Evolutionary conservation across 2,113 vertebrate species (phyloP).

Genomic region (Dicaeum eximium): DNA sequence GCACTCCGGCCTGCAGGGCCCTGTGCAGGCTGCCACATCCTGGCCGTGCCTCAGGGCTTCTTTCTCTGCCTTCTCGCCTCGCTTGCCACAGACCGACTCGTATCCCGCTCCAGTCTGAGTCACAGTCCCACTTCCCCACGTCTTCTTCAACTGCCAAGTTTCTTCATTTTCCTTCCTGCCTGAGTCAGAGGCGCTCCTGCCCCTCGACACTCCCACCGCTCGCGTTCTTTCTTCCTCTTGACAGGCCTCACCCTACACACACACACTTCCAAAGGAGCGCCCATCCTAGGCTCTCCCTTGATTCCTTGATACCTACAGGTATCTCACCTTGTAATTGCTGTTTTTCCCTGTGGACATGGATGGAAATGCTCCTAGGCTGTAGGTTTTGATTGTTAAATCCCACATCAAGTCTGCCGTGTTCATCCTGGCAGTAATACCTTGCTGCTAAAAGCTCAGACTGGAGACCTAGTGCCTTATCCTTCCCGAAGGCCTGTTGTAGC

Average conservation of each 20-base stretch:
- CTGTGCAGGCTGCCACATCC: background rate
- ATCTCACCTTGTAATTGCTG: background rate
- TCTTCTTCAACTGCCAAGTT: conserved; percentile 31
- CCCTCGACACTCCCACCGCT: conserved; percentile 1
- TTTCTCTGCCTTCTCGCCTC: background rate
- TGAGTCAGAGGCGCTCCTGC: conserved; percentile 45
- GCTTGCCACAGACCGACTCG: background rate
- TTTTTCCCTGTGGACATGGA: background rate
- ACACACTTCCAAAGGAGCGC: background rate
- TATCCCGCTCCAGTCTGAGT: conserved; percentile 32
- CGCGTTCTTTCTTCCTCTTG: conserved; percentile 15
- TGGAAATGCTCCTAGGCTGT: rapidly evolving
- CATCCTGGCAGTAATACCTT: background rate
- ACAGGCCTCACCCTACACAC: background rate
- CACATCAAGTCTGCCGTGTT: background rate
- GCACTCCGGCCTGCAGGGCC: background rate
- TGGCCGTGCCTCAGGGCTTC: background rate
- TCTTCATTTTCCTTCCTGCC: conserved; percentile 61
- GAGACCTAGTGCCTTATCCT: background rate
- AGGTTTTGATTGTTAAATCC: background rate
- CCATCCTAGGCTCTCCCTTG: background rate
- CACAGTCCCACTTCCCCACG: conserved; percentile 39
- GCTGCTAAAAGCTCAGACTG: background rate
- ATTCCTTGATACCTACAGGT: background rate
- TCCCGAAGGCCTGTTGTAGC: background rate